phyloP scores from a whole-genome alignment of 2,113 vertebrate genomes.

The Crotalus helleri region DNA sequence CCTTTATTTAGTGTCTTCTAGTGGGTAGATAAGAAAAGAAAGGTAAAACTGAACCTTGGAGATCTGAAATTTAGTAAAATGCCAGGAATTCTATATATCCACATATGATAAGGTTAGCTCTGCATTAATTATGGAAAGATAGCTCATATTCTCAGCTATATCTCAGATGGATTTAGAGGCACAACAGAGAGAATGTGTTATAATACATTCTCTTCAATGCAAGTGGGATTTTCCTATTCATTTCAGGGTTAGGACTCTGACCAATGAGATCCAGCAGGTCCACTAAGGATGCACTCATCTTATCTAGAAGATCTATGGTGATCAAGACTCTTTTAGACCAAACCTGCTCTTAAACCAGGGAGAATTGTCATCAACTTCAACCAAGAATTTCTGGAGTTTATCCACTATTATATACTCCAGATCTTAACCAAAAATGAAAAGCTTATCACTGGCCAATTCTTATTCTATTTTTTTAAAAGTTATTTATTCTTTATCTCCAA shows the following conservation, averaged over 20 bases:
- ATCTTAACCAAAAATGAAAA: neutral
- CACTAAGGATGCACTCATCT: neutral
- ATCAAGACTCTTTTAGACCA: neutral
- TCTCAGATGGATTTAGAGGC: neutral
- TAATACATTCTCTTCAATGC: neutral
- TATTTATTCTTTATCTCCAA: too few relatives aligned
- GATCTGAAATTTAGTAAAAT: neutral
- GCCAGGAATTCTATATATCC: neutral
- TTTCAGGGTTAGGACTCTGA: neutral
- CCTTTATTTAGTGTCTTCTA: constrained; percentile 1
- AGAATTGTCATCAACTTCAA: neutral
- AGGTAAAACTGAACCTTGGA: neutral
- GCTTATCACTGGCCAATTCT: neutral
- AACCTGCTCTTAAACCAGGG: neutral
- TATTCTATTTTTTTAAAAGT: neutral
- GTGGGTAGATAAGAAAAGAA: neutral
- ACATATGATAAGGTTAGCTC: rapidly evolving
- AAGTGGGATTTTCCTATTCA: neutral
- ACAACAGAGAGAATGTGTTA: neutral
- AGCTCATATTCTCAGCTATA: neutral
- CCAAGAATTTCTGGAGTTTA: neutral
- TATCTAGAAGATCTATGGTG: neutral
- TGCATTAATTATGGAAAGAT: neutral
- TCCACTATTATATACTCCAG: neutral
- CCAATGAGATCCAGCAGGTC: neutral